These are phyloP conservation scores for Agriotes lineatus DNA, from an alignment of 2,888 invertebrate species.

Conservation along the genomic window DNA sequence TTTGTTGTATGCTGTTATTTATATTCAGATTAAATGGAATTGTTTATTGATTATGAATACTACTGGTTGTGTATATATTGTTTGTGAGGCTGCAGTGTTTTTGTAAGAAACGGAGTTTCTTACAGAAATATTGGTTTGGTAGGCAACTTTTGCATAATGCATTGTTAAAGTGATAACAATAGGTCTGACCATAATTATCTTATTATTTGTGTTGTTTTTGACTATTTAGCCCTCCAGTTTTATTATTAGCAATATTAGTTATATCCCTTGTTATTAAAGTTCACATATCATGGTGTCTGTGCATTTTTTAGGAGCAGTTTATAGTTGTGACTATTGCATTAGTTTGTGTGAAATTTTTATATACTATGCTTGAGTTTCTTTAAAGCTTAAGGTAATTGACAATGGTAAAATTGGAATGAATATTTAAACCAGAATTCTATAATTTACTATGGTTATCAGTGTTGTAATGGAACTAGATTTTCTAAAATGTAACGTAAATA, in stretches of 20 bases:
- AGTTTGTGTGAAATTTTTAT: too few species aligned
- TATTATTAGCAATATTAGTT: too few species aligned
- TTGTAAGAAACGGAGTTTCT: conserved; percentile 7
- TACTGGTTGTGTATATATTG: conserved; percentile 8
- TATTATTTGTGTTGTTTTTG: too few species aligned
- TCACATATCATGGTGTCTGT: conserved; percentile 14
- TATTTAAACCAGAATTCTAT: too few species aligned
- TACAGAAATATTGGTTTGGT: conserved; percentile 1
- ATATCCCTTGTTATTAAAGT: neutral
- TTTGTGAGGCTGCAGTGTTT: neutral
- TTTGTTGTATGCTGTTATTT: conserved; percentile 19
- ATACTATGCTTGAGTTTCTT: too few species aligned
- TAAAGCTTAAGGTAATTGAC: too few species aligned
- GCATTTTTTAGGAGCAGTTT: neutral
- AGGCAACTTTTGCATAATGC: neutral
- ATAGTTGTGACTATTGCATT: too few species aligned
- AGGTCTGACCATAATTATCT: neutral
- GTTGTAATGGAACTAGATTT: too few species aligned
- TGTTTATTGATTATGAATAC: neutral
- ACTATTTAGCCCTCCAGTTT: neutral
- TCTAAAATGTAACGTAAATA: too few species aligned
- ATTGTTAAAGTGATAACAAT: neutral
- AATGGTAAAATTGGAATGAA: too few species aligned
- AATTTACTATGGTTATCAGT: too few species aligned
- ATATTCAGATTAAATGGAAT: conserved; percentile 13